These are phyloP conservation scores for Prunella fulvescens DNA, from an alignment of 2,113 vertebrate genomes.

Conservation along the genomic window DNA sequence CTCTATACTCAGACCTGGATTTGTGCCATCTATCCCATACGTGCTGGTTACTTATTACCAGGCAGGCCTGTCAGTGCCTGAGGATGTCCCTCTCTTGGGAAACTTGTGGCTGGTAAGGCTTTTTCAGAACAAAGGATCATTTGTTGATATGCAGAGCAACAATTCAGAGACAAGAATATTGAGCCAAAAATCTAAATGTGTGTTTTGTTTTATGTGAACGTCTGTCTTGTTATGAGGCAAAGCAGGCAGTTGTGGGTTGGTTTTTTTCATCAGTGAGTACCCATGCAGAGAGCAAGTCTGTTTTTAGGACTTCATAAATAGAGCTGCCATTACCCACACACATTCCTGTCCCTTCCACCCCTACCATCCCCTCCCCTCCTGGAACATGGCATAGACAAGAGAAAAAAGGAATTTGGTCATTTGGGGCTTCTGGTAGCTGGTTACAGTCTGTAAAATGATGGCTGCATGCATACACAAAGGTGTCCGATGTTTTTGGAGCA, in stretches of 20 bases:
- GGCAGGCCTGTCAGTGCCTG: background rate
- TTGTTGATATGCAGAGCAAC: constrained; percentile 29
- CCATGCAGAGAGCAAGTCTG: background rate
- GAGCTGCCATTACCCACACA: constrained; percentile 6
- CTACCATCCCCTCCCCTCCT: background rate
- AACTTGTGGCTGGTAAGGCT: background rate
- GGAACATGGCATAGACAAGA: background rate
- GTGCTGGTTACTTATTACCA: background rate
- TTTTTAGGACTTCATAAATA: constrained; percentile 25
- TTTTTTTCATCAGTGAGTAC: background rate
- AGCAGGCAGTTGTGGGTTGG: background rate
- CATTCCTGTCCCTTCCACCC: background rate
- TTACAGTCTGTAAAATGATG: background rate
- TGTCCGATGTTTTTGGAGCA: background rate
- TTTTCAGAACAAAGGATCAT: constrained; percentile 17
- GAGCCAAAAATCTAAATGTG: constrained; percentile 45
- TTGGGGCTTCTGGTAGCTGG: background rate
- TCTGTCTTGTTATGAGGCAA: constrained; percentile 20
- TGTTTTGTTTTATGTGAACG: constrained; percentile 24
- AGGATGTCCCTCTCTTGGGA: background rate
- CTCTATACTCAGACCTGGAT: background rate
- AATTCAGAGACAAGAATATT: background rate
- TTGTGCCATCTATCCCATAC: background rate
- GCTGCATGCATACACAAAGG: background rate
- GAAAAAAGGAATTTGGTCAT: background rate